These are phyloP conservation scores for Microplitis demolitor DNA, from an alignment of 1,140 invertebrate species.

Conservation along the genomic window DNA sequence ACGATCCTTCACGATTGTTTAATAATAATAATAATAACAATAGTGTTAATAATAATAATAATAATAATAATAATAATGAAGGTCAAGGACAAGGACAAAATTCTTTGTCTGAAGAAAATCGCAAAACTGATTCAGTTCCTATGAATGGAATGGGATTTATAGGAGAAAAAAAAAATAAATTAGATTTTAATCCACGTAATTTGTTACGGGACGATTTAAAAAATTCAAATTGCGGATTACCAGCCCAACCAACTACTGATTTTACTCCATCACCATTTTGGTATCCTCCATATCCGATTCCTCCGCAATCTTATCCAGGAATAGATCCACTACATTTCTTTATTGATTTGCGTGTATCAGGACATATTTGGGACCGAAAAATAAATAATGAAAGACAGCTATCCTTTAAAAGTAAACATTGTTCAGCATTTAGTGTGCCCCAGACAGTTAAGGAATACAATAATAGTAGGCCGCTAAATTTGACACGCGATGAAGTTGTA, in stretches of 20 bases:
- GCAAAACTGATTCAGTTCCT: slow-evolving; percentile 27
- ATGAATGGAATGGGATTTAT: slow-evolving; percentile 26
- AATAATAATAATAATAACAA: neutral
- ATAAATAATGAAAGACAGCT: slow-evolving; percentile 43
- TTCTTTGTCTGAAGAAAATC: slow-evolving; percentile 28
- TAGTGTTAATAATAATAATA: neutral
- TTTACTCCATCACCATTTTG: slow-evolving; percentile 71
- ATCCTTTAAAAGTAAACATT: slow-evolving; percentile 56
- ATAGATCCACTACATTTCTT: slow-evolving; percentile 82
- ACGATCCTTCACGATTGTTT: slow-evolving; percentile 29
- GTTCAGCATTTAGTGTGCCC: slow-evolving; percentile 61
- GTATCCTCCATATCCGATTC: slow-evolving; percentile 74
- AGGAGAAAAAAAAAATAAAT: slow-evolving; percentile 41
- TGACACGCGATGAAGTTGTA: slow-evolving; percentile 48
- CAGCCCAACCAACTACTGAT: slow-evolving; percentile 39
- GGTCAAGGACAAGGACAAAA: slow-evolving; percentile 25
- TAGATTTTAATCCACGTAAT: slow-evolving; percentile 55
- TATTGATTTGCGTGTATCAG: slow-evolving; percentile 78
- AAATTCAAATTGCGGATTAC: slow-evolving; percentile 45
- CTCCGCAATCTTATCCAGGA: slow-evolving; percentile 67
- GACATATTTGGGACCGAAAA: slow-evolving; percentile 79
- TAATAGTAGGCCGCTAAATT: slow-evolving; percentile 43
- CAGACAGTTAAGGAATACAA: slow-evolving; percentile 52
- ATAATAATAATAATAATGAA: slow-evolving; percentile 12
- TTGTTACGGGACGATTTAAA: slow-evolving; percentile 33